These are phyloP conservation scores for Theristus sp. DNA, from an alignment of 2,888 invertebrate species.

Conservation along the genomic window DNA sequence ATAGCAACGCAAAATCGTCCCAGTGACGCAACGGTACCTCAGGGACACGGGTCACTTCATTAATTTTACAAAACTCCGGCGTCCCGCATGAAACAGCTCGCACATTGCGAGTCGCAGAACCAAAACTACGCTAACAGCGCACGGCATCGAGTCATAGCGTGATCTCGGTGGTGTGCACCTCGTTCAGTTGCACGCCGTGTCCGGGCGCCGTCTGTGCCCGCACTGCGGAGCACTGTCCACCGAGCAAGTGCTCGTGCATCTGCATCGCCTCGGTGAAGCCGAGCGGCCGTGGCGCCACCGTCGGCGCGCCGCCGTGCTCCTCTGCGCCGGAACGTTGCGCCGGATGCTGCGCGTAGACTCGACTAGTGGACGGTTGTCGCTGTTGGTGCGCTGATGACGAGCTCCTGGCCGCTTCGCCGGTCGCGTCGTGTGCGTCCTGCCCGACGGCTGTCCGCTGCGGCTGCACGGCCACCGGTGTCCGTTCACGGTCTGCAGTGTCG, in stretches of 20 bases:
- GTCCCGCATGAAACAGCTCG: too few relatives aligned
- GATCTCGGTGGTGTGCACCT: not conserved
- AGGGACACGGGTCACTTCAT: too few relatives aligned
- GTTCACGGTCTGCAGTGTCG: too few relatives aligned
- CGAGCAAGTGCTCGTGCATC: not conserved
- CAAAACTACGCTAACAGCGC: too few relatives aligned
- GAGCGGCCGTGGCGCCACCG: not conserved
- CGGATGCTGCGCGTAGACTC: too few relatives aligned
- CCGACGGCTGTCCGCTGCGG: not conserved
- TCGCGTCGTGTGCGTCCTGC: not conserved
- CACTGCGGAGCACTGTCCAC: not conserved
- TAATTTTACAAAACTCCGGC: too few relatives aligned
- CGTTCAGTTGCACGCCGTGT: not conserved
- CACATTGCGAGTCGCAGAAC: too few relatives aligned
- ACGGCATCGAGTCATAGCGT: too few relatives aligned
- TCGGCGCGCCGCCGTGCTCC: not conserved
- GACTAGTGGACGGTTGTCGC: too few relatives aligned
- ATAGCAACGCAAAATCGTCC: too few relatives aligned
- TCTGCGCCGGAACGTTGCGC: not conserved
- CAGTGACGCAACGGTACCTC: too few relatives aligned
- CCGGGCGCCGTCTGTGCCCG: not conserved
- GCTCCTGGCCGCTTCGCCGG: not conserved
- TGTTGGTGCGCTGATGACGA: not conserved
- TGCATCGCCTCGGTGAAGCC: not conserved
- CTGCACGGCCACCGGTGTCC: too few relatives aligned